Evolutionary conservation across 1,140 invertebrate species (phyloP).

Genomic region (Drosophila rhopaloa): DNA sequence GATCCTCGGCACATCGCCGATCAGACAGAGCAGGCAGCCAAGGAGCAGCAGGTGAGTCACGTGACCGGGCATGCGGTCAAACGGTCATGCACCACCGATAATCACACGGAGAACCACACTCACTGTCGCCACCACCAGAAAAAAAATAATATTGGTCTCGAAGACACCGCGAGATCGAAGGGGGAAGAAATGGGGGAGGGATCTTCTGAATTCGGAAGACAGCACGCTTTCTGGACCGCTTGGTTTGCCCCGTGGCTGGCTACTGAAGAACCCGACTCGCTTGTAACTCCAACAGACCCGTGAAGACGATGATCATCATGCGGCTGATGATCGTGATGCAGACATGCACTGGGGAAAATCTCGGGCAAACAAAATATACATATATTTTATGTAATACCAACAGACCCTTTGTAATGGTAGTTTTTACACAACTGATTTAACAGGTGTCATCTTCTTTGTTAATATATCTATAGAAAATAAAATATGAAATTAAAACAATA

Average conservation of each 20-base stretch:
- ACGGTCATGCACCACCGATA: neutral
- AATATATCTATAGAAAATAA: too few relatives aligned
- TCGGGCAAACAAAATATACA: too few relatives aligned
- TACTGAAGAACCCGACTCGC: constrained; percentile 66
- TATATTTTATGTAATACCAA: too few relatives aligned
- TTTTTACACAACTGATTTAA: too few relatives aligned
- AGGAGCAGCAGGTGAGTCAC: constrained; percentile 26
- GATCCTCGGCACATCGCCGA: constrained; percentile 8
- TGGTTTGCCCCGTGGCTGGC: constrained; percentile 74
- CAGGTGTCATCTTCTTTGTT: too few relatives aligned
- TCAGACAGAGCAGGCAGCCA: constrained; percentile 35
- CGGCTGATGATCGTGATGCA: constrained; percentile 14
- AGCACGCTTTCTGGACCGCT: constrained; percentile 56
- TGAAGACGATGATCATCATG: constrained; percentile 14
- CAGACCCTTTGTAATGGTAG: too few relatives aligned
- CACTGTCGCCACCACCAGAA: neutral
- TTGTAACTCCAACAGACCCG: constrained; percentile 45
- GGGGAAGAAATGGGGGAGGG: neutral
- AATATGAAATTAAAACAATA: too few relatives aligned
- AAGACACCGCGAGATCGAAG: constrained; percentile 1
- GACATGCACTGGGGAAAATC: constrained; percentile 8
- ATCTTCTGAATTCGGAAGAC: constrained; percentile 12
- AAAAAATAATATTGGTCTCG: neutral
- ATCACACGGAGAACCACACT: constrained; percentile 1
- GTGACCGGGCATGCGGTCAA: constrained; percentile 31